These are phyloP conservation scores for Pocillopora damicornis DNA, from an alignment of 64 coral and sea anemone species.

Conservation along the genomic window DNA sequence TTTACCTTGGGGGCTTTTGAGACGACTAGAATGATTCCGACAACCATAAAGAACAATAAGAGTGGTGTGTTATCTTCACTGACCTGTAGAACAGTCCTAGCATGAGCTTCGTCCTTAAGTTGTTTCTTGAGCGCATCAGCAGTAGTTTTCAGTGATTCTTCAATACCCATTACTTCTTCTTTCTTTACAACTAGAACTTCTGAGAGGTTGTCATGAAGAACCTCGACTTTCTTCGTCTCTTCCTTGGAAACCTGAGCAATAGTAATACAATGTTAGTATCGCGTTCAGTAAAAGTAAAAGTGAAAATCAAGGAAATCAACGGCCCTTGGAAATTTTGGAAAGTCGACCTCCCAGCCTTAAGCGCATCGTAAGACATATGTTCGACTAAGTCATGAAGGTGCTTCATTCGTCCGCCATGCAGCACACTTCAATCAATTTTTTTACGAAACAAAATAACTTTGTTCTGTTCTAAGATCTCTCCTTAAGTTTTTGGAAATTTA, in stretches of 20 bases:
- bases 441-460: not conserved
- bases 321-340: too few relatives aligned
- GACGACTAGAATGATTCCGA: too few relatives aligned
- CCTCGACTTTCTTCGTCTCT: slow-evolving; percentile 79
- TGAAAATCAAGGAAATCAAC: too few relatives aligned
- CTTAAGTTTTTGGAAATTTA: too few relatives aligned
- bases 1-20: too few relatives aligned
- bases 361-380: too few relatives aligned
- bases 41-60: too few relatives aligned
- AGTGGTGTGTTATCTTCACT: not conserved
- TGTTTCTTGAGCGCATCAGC: slow-evolving; percentile 82
- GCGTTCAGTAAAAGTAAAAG: too few relatives aligned
- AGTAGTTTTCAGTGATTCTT: slow-evolving; percentile 74
- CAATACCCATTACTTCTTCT: slow-evolving; percentile 70
- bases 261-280: not conserved
- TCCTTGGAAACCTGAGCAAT: slow-evolving; percentile 70
- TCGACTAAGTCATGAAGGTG: too few relatives aligned
- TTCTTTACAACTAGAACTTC: slow-evolving; percentile 23
- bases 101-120: slow-evolving; percentile 86
- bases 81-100: slow-evolving; percentile 85
- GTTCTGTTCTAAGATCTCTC: too few relatives aligned
- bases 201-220: slow-evolving; percentile 38
- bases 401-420: too few relatives aligned
- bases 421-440: not conserved
- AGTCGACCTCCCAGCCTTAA: too few relatives aligned